Percentiles rank a stretch among this genome's conserved stretches.
Evolutionary conservation across 2,797 vertebrate genomes (phyloP).

Genomic region (Orientallactaga sibirica): DNA sequence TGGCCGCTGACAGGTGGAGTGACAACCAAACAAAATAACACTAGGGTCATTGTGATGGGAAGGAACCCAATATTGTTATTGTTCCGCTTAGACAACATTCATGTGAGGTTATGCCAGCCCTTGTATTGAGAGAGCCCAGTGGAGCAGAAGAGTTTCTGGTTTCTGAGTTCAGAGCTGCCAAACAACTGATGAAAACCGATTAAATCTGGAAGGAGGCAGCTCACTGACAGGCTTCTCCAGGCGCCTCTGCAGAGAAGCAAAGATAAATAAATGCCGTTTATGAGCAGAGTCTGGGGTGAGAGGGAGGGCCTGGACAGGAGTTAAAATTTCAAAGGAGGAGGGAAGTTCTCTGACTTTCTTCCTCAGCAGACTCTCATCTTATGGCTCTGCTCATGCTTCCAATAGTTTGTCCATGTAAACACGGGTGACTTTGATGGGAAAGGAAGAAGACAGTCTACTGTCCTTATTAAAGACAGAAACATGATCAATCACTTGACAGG

Average conservation of each 20-base stretch:
- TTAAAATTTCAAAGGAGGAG: slow-evolving; percentile 75
- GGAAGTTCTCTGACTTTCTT: slow-evolving; percentile 61
- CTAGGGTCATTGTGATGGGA: slow-evolving; percentile 81
- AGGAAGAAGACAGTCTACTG: slow-evolving; percentile 7
- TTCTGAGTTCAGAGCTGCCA: slow-evolving; percentile 81
- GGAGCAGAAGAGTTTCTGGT: slow-evolving; percentile 83
- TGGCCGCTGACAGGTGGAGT: slow-evolving; percentile 79
- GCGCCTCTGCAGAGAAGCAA: slow-evolving; percentile 73
- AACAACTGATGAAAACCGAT: slow-evolving; percentile 77
- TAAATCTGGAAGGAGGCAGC: slow-evolving; percentile 81
- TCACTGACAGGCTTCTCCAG: slow-evolving; percentile 75
- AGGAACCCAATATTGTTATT: slow-evolving; percentile 83
- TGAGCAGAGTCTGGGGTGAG: slow-evolving; percentile 63
- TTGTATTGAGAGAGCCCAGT: slow-evolving; percentile 80
- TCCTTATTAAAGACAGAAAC: slow-evolving; percentile 49
- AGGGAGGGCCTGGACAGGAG: slow-evolving; percentile 57
- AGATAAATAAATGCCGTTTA: slow-evolving; percentile 81
- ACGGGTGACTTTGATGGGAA: slow-evolving; percentile 31
- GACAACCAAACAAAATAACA: slow-evolving; percentile 76
- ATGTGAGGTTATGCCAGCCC: slow-evolving; percentile 69
- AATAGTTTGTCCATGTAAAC: slow-evolving; percentile 58
- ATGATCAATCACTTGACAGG: slow-evolving; percentile 19
- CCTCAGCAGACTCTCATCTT: slow-evolving; percentile 59
- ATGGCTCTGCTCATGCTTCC: slow-evolving; percentile 44
- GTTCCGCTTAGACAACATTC: slow-evolving; percentile 81